phyloP scores from a whole-genome alignment of 37 sponge, comb jelly and placozoan species.

The Haliclona indistincta region DNA sequence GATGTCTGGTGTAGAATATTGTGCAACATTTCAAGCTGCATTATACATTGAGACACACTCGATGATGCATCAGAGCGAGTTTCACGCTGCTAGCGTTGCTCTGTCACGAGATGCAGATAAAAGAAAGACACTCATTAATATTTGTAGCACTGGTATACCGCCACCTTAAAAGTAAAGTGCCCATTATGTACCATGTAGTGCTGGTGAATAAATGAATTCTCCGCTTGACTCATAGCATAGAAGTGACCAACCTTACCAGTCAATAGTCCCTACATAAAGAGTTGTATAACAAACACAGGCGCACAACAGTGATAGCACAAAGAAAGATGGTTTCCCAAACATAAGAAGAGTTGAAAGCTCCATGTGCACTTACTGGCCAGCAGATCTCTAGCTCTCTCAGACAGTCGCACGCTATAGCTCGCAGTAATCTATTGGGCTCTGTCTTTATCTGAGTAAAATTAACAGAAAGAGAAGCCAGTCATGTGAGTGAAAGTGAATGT shows the following conservation, averaged over 20 bases:
- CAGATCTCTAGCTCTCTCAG: conserved; percentile 52
- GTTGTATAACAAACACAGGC: neutral
- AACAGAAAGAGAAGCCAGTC: neutral
- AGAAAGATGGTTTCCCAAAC: neutral
- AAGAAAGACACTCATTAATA: neutral
- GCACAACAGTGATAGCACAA: neutral
- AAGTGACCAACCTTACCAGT: conserved; percentile 55
- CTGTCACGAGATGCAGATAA: no score
- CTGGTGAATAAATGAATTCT: conserved; percentile 58
- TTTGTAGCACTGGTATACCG: neutral
- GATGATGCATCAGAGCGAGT: no score
- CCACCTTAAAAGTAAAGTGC: neutral
- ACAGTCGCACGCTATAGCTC: conserved; percentile 55
- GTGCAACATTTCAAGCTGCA: no score
- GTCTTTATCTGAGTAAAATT: conserved; percentile 22
- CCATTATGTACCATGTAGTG: conserved; percentile 44
- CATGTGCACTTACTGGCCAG: conserved; percentile 31
- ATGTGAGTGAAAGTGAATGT: neutral
- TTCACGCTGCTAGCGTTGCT: no score
- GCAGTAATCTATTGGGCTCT: conserved; percentile 37
- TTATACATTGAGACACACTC: no score
- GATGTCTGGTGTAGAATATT: no score
- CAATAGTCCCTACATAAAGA: conserved; percentile 45
- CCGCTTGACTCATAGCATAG: conserved; percentile 58
- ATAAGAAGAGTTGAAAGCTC: neutral